Evolutionary conservation across 2,888 invertebrate species (phyloP), one percentile per base, ranked within the genome.

Genomic region (Deilephila porcellus): DNA sequence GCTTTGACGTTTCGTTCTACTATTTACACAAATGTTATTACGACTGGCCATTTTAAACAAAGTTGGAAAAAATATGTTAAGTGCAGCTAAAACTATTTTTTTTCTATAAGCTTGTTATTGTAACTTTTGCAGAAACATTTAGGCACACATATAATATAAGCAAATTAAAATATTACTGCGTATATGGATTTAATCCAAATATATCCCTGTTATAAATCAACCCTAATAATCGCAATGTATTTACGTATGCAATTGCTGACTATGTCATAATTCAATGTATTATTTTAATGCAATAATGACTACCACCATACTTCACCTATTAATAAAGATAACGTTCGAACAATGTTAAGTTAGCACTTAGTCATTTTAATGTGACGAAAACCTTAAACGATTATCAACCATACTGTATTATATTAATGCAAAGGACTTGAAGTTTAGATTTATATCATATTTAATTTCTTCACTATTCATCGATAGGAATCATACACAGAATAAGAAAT

Each of bases 21-120:
- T 45, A 32, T 20, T 64, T 56, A 32, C 32, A 72, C 63, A 63
- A 60, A 60, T 8, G n/a, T 20, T 52, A 56, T 53, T 56, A 72
- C 37, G 34, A 56, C 56, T 56, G 17, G 25, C 19, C 4, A 25
- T 72, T 56, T 53, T n/a, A 17, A 56, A 34, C 72, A 56, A 63
- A 62, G 32, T 72, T 56, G 32, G 14, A 53, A 25, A n/a, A 32
- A 52, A 52, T n/a, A 6, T 32, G 52, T 32, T n/a, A 19, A 29
- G n/a, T 53, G 62, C 1, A 20, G 20, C n/a, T 32, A 29, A 29
- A n/a, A 19, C 60, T 32, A 5, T 53, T 56, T 56, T n/a, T 56
- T 7, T n/a, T n/a, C n/a, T n/a, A n/a, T 7, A 56, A 56, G n/a
- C 4, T n/a, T n/a, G n/a, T 4, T 56, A n/a, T 19, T 56, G 53